A percentile compares a stretch with the other conserved stretches of the same genome.
Evolutionary conservation across 2,888 invertebrate genomes (phyloP).

Genomic region (Dinocampus coccinellae): DNA sequence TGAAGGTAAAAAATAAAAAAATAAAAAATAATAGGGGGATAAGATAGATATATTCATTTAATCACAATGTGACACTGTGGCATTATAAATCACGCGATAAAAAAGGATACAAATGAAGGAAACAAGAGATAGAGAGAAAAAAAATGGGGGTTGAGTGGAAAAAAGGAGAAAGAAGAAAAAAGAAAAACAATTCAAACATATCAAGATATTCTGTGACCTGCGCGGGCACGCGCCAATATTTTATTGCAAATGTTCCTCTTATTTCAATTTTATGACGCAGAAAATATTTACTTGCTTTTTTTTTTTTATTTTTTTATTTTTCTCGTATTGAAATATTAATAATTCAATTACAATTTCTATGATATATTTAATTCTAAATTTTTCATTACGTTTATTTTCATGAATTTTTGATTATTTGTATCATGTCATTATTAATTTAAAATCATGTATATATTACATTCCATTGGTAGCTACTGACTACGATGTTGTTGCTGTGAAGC

Average conservation of each 20-base stretch:
- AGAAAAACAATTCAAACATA: background rate
- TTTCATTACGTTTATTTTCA: background rate
- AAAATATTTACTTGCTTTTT: background rate
- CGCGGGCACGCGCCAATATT: background rate
- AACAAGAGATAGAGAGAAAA: background rate
- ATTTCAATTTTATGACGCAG: background rate
- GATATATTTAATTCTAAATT: background rate
- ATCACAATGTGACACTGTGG: slow-evolving; percentile 7
- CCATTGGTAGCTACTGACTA: slow-evolving; percentile 13
- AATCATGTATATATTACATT: slow-evolving; percentile 23
- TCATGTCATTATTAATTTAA: too few relatives aligned
- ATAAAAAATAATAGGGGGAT: too few relatives aligned
- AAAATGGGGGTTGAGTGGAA: background rate
- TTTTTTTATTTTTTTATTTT: background rate
- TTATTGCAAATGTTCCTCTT: background rate
- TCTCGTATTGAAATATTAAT: background rate
- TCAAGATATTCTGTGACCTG: slow-evolving; percentile 17
- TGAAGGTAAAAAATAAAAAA: background rate
- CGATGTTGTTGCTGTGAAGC: slow-evolving; percentile 7
- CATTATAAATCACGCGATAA: slow-evolving; percentile 17
- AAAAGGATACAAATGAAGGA: background rate
- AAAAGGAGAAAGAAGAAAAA: background rate
- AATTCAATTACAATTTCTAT: background rate
- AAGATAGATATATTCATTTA: slow-evolving; percentile 10
- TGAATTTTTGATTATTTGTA: too few relatives aligned